These are phyloP conservation scores for Bombus ignitus DNA, from an alignment of 1,140 invertebrate genomes.

Conservation along the genomic window DNA sequence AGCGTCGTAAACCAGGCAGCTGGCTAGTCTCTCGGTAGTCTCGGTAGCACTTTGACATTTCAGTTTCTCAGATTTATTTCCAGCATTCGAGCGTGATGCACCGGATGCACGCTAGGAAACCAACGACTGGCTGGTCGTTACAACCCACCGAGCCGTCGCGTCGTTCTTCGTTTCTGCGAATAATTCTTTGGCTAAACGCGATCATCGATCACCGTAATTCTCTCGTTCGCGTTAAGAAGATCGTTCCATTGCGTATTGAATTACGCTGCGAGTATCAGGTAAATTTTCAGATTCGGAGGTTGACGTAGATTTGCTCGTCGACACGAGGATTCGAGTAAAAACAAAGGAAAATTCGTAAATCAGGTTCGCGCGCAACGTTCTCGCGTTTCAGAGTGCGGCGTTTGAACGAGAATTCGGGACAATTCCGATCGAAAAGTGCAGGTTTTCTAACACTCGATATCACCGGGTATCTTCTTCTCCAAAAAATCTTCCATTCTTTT, in stretches of 20 bases:
- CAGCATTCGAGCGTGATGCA: neutral
- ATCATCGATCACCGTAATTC: neutral
- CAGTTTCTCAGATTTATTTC: constrained; percentile 36
- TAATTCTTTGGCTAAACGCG: constrained; percentile 20
- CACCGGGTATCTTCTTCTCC: no score
- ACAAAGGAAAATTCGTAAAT: no score
- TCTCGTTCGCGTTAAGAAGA: neutral
- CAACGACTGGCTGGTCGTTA: neutral
- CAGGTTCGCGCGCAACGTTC: no score
- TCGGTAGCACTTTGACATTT: constrained; percentile 46
- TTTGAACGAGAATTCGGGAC: no score
- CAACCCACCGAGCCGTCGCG: neutral
- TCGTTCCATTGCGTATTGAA: neutral
- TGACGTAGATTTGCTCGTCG: no score
- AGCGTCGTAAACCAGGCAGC: constrained; percentile 11
- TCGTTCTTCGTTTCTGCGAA: neutral
- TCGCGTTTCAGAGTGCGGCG: fast-evolving
- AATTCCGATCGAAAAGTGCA: no score
- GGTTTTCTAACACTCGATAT: no score
- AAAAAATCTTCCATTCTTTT: no score
- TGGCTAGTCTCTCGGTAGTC: constrained; percentile 7
- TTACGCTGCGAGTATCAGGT: no score
- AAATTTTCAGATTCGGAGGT: no score
- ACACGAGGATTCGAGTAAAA: no score
- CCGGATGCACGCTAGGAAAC: constrained; percentile 21